Evolutionary conservation across 2,113 vertebrate genomes (phyloP), one percentile per base, ranked within the genome.

Genomic region (Desmodus rotundus): DNA sequence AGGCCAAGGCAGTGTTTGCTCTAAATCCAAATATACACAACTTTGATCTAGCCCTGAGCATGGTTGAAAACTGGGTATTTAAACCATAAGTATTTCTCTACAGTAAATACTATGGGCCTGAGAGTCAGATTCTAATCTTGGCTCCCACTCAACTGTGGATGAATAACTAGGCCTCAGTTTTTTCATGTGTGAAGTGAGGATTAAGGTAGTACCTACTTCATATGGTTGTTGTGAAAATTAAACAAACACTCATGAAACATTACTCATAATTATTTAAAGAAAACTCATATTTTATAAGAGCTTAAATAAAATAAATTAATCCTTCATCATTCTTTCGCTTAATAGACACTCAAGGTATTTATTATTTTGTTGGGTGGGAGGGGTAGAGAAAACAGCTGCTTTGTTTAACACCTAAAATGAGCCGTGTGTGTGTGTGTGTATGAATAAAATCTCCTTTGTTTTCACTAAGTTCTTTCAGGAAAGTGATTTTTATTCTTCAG

Each of bases 401-500:
- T 82, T 9, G 3, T 58, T 88, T 38, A 93, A 61, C 13, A 88
- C 6, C 43, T 93, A 94, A 92, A 80, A 88, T 72, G 5, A 89
- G 54, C n/a, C n/a, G n/a, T n/a, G n/a, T n/a, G n/a, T n/a, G n/a
- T n/a, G n/a, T n/a, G n/a, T n/a, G n/a, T n/a, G n/a, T n/a, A n/a
- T n/a, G n/a, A n/a, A n/a, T n/a, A 52, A 52, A 52, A 52, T 52
- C 2, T 8, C 50, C 19, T 63, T 50, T 16, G 31, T 15, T 58
- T 54, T 11, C n/a, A 24, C 15, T 12, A 47, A 80, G 3, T 74
- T 91, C 19, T 95, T 89, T 88, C 72, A 76, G n/a, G 47, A 87
- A 94, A 90, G 58, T 87, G 33, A 94, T 65, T 91, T 83, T 92
- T 84, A 89, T 84, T 94, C 19, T 92, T 94, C 17, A n/a, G 31